Base-by-base conservation (phyloP, 1,140 invertebrate species). In the Odontomachus brunneus region DNA sequence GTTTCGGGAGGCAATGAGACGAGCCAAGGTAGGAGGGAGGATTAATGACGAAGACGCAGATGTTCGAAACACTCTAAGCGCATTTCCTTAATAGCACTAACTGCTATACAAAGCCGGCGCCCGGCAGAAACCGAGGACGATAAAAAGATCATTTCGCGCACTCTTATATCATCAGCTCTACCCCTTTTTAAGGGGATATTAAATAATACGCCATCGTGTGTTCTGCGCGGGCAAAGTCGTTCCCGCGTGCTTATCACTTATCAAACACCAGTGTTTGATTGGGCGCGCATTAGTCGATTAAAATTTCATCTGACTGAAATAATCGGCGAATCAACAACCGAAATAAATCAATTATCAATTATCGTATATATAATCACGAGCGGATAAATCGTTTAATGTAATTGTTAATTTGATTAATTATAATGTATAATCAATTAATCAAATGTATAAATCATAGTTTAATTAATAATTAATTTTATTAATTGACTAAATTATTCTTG, bases 41-140 rank as follows among this genome's bases (percentile, higher is more conserved):
- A 80, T 80, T 80, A 80, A 80, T 80, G 75, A 69, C 65, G 75
- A 71, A 71, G 75, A 80, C 75, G 65, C 75, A 80, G 75, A 80
- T 80, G 75, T 80, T 80, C 65, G 75, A 80, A 80, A 80, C 75
- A 65, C 33, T 80, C 75, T 80, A 80, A 80, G 75, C 51, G 65
- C 51, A 80, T 80, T 80, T 80, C 75, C 75, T 80, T 80, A 80
- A 80, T 80, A 80, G 75, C 65, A 71, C 33, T 80, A 80, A 80
- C 65, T 80, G 53, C 51, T 71, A 80, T 80, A 80, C 69, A 80
- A 80, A 80, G 33, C 75, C 33, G 9, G 75, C 29, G 24, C 49
- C 53, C 48, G 44, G 26, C 14, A 65, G 73, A 76, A 65, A 65
- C 59, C 44, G 26, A 65, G 48, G 15, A 66, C 49, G 48, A 76